Percentiles rank a stretch among this genome's conserved stretches.
Evolutionary conservation across 2,797 vertebrate species (phyloP).

Genomic region (Halcyon leucocephala): DNA sequence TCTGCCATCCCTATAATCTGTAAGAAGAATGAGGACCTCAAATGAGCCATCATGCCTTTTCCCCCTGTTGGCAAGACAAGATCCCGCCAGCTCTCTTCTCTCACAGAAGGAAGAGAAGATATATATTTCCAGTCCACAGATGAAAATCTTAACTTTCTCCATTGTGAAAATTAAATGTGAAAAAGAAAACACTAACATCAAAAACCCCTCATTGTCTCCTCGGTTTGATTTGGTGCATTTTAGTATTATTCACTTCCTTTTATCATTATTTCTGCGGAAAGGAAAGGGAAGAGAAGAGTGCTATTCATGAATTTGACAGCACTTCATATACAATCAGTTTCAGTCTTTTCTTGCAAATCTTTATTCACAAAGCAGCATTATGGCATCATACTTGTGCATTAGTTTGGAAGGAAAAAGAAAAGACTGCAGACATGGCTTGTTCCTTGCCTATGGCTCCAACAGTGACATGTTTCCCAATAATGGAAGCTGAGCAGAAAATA

Average conservation of each 20-base stretch:
- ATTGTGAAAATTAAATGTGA: neutral
- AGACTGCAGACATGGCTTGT: neutral
- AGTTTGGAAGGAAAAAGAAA: constrained; percentile 45
- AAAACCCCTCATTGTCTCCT: neutral
- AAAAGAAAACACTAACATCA: neutral
- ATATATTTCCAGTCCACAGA: neutral
- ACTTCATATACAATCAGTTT: constrained; percentile 55
- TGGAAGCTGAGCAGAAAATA: constrained; percentile 14
- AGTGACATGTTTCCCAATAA: neutral
- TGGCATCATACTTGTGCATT: constrained; percentile 34
- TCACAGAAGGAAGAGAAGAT: neutral
- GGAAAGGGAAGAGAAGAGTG: neutral
- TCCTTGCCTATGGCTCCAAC: constrained; percentile 10
- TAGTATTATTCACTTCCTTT: neutral
- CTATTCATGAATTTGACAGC: constrained; percentile 44
- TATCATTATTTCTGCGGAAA: neutral
- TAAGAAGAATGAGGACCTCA: neutral
- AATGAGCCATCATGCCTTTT: constrained; percentile 39
- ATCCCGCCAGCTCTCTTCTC: neutral
- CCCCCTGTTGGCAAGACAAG: neutral
- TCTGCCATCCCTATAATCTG: constrained; percentile 30
- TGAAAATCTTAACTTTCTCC: neutral
- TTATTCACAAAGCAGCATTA: constrained; percentile 48
- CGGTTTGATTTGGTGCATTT: neutral
- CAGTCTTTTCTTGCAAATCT: constrained; percentile 30